Percentiles rank a stretch among this genome's conserved stretches.
phyloP scores from a whole-genome alignment of 2,113 vertebrate genomes.

The Otus sunia region DNA sequence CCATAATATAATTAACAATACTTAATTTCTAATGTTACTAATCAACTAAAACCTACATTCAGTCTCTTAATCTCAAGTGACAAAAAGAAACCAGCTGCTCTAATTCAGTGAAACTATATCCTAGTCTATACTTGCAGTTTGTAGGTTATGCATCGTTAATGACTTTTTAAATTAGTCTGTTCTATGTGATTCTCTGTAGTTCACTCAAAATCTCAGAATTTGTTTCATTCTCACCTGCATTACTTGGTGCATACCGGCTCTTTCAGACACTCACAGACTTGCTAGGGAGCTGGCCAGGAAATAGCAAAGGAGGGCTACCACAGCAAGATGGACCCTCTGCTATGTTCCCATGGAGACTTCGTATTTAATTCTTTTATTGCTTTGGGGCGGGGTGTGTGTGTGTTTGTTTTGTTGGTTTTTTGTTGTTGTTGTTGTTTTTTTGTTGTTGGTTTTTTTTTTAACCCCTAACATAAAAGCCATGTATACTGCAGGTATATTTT shows the following conservation, averaged over 20 bases:
- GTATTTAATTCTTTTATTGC: neutral
- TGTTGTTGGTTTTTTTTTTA: no score
- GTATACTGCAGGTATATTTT: neutral
- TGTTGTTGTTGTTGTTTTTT: no score
- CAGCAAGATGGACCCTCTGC: neutral
- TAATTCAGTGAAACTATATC: neutral
- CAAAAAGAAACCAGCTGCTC: neutral
- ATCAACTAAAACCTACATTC: neutral
- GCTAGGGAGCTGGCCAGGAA: neutral
- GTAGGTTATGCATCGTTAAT: neutral
- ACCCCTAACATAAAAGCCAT: neutral
- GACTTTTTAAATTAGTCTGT: neutral
- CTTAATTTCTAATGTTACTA: neutral
- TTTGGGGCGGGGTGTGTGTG: neutral
- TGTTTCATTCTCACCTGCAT: neutral
- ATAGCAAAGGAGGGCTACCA: neutral
- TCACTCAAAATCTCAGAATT: neutral
- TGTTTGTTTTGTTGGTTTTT: neutral
- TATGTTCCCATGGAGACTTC: neutral
- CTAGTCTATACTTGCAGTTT: neutral
- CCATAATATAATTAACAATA: neutral
- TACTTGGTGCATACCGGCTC: accelerated
- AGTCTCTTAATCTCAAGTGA: neutral
- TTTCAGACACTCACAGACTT: neutral
- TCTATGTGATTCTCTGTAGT: neutral